Evolutionary conservation across 1,140 invertebrate species (phyloP).

Genomic region (Lucilia sericata): DNA sequence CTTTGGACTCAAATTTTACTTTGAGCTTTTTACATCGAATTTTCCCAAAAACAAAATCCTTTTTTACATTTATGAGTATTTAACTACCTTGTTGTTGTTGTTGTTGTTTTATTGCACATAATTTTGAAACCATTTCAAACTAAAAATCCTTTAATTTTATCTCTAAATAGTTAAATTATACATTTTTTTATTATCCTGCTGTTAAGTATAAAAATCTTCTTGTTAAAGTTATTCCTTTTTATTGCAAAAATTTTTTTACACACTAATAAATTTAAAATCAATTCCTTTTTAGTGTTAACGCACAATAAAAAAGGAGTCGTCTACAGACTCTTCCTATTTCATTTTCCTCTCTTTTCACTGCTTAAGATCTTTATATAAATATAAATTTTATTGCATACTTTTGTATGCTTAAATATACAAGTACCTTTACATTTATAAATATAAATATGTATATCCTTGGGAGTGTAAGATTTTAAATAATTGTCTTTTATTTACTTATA

Average conservation of each 20-base stretch:
- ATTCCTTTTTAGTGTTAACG: background rate
- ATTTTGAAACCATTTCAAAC: background rate
- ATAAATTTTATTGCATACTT: background rate
- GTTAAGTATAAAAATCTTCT: too few species aligned
- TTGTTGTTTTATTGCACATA: too few species aligned
- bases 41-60: too few species aligned
- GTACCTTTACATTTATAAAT: background rate
- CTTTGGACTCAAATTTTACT: too few species aligned
- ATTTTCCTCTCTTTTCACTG: background rate
- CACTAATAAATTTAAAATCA: background rate
- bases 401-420: background rate
- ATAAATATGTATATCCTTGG: too few species aligned
- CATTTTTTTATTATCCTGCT: too few species aligned
- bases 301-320: background rate
- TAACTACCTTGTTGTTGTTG: too few species aligned
- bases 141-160: too few species aligned
- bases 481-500: constrained; percentile 14
- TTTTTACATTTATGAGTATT: too few species aligned
- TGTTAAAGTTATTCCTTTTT: background rate
- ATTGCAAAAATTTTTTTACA: background rate
- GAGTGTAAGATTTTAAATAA: background rate
- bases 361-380: too few species aligned
- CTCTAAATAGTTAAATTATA: too few species aligned
- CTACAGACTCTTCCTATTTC: background rate
- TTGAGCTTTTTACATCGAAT: too few species aligned